A percentile compares a stretch with the other conserved stretches of the same genome.
Evolutionary conservation across 2,797 vertebrate species (phyloP).

Genomic region (Artibeus jamaicensis): DNA sequence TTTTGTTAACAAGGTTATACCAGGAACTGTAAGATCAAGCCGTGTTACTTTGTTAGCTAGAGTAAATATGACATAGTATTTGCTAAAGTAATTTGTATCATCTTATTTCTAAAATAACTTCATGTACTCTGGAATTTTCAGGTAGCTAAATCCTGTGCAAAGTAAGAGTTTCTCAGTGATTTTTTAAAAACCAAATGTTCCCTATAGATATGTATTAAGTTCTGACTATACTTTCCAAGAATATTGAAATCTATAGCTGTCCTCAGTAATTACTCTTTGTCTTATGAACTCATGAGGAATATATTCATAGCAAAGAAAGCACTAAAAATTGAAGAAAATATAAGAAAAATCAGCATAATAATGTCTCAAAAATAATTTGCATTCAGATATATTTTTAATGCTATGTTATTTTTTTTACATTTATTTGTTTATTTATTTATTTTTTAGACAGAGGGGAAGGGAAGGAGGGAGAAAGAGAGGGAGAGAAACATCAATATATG

Average conservation of each 20-base stretch:
- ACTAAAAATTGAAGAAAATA: constrained; percentile 25
- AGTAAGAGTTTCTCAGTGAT: background rate
- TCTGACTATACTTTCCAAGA: background rate
- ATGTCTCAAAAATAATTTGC: background rate
- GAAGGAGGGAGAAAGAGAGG: too few species aligned
- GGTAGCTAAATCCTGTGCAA: background rate
- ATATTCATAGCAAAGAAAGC: background rate
- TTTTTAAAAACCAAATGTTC: background rate
- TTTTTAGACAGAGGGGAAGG: too few species aligned
- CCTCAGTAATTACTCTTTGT: background rate
- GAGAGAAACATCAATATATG: too few species aligned
- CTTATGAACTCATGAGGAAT: background rate
- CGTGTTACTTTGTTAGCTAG: background rate
- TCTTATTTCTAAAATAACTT: constrained; percentile 13
- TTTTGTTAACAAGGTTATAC: background rate
- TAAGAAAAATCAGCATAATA: background rate
- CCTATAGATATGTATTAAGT: background rate
- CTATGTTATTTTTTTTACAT: too few species aligned
- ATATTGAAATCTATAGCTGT: background rate
- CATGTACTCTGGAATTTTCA: background rate
- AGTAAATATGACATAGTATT: background rate
- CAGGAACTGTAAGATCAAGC: background rate
- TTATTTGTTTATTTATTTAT: too few species aligned
- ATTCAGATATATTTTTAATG: background rate
- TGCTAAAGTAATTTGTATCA: background rate